Percentiles rank a stretch among this genome's conserved stretches.
Conservation (phyloP, 2,888 invertebrate genomes). For the Thecophora atra region DNA sequence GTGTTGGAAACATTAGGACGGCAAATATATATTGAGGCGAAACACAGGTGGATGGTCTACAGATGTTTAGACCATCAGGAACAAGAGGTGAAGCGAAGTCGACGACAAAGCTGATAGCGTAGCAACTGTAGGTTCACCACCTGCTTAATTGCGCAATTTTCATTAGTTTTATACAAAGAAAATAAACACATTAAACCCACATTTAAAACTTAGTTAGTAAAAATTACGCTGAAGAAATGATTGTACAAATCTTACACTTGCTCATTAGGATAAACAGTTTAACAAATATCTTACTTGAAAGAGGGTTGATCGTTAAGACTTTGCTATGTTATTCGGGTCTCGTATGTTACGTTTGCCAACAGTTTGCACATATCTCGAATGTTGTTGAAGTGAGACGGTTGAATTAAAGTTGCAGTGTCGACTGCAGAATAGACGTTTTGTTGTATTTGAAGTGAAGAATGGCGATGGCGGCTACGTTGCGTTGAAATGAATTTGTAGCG, state of each 20-base stretch:
- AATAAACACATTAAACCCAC: conserved; percentile 21
- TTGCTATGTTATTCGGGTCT: conserved; percentile 8
- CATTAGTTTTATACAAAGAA: conserved; percentile 24
- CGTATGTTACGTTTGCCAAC: conserved; percentile 16
- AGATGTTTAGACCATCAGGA: conserved; percentile 30
- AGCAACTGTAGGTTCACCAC: conserved; percentile 16
- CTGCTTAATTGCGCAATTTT: conserved; percentile 32
- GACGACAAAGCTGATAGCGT: conserved; percentile 17
- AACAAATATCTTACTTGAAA: conserved; percentile 36
- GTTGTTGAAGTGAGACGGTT: conserved; percentile 25
- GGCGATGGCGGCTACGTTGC: background rate
- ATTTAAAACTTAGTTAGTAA: conserved; percentile 9
- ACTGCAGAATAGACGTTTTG: conserved; percentile 30
- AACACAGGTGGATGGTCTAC: conserved; percentile 2
- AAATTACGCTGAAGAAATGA: conserved; percentile 22
- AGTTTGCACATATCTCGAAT: conserved; percentile 3
- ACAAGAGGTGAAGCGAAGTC: conserved; percentile 23
- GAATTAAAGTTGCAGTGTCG: conserved; percentile 29
- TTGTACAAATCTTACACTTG: background rate
- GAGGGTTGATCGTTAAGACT: conserved; percentile 9
- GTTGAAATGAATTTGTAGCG: conserved; percentile 10
- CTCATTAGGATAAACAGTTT: conserved; percentile 22
- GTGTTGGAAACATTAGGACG: conserved; percentile 33
- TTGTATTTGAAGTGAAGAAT: conserved; percentile 28
- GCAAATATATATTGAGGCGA: conserved; percentile 16